These are phyloP conservation scores for Eubucco bourcierii DNA, from an alignment of 2,113 vertebrate species.

Conservation along the genomic window DNA sequence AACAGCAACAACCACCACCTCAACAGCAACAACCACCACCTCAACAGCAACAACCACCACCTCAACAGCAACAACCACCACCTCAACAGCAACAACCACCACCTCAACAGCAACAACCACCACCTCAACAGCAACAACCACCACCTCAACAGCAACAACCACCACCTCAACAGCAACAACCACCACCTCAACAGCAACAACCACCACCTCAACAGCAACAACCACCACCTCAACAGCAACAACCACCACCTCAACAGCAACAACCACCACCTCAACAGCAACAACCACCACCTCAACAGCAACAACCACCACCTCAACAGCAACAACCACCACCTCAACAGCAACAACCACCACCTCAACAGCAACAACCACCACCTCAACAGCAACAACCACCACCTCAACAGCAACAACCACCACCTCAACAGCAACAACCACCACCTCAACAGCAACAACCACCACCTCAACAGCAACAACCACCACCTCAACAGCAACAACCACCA, in stretches of 20 bases:
- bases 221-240: rapidly evolving
- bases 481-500: rapidly evolving
- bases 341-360: rapidly evolving
- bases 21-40: rapidly evolving
- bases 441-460: rapidly evolving
- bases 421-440: rapidly evolving
- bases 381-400: rapidly evolving
- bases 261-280: rapidly evolving
- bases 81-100: rapidly evolving
- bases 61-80: rapidly evolving
- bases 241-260: rapidly evolving
- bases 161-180: rapidly evolving
- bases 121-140: rapidly evolving
- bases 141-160: rapidly evolving
- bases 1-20: rapidly evolving
- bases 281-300: rapidly evolving
- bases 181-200: rapidly evolving
- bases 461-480: rapidly evolving
- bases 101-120: rapidly evolving
- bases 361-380: rapidly evolving
- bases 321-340: rapidly evolving
- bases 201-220: rapidly evolving
- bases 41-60: rapidly evolving
- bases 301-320: rapidly evolving
- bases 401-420: not conserved